Evolutionary conservation across 2,888 invertebrate species (phyloP).

Genomic region (Stomorhina lunata): DNA sequence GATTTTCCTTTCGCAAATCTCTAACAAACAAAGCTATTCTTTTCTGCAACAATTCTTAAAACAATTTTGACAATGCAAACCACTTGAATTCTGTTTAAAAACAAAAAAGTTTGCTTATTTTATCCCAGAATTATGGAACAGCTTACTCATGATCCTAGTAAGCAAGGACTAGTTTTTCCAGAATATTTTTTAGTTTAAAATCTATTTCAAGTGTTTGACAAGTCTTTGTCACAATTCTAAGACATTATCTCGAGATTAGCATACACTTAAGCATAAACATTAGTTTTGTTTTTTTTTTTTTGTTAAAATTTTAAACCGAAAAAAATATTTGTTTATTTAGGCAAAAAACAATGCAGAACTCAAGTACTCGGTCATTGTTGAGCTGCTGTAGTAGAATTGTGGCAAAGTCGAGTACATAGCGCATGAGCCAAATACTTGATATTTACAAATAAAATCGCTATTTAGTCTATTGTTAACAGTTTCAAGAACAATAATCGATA

Average conservation of each 20-base stretch:
- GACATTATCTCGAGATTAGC: slow-evolving; percentile 40
- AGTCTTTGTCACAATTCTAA: slow-evolving; percentile 52
- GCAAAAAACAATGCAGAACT: not conserved
- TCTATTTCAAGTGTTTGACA: slow-evolving; percentile 37
- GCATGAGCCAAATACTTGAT: slow-evolving; percentile 56
- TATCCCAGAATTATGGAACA: slow-evolving; percentile 9
- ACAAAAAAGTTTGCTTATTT: slow-evolving; percentile 48
- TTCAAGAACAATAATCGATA: not conserved
- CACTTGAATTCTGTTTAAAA: slow-evolving; percentile 40
- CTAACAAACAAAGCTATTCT: not conserved
- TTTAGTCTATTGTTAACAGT: not conserved
- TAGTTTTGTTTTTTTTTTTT: not conserved
- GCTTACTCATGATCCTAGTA: slow-evolving; percentile 21
- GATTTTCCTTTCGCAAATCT: not conserved
- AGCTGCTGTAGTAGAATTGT: not conserved
- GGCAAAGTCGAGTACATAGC: slow-evolving; percentile 62
- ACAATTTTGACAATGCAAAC: slow-evolving; percentile 6
- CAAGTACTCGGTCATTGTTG: slow-evolving; percentile 6
- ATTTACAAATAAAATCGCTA: slow-evolving; percentile 11
- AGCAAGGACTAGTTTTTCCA: not conserved
- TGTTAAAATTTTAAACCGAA: not conserved
- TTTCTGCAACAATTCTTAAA: not conserved
- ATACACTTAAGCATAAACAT: slow-evolving; percentile 36
- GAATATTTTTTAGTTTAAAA: not conserved
- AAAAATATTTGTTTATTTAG: slow-evolving; percentile 39